Evolutionary conservation across 2,113 vertebrate species (phyloP), one percentile per base, ranked within the genome.

Genomic region (Puntigrus tetrazona): DNA sequence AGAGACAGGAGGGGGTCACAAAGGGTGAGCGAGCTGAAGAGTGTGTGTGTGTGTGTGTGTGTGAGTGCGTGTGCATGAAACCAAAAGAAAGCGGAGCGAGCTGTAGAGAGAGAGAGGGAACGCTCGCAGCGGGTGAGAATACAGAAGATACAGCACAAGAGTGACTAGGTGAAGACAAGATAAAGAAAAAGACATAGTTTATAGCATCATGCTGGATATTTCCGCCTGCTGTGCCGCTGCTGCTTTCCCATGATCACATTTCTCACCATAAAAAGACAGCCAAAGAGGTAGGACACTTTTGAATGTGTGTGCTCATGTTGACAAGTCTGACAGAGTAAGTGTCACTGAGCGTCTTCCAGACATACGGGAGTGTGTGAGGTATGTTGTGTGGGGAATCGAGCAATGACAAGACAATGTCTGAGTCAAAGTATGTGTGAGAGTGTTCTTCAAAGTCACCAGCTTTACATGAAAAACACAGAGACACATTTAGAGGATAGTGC

Each of bases 251-350:
- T 95, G 93, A 94, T 91, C 91, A 89, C 89, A 85, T 86, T 88
- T 84, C 89, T 90, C 88, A 91, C 90, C 89, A 89, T 88, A 52
- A 88, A 86, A 90, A 91, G 87, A 88, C 92, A 94, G 88, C 91
- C 87, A 83, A 88, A 86, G 85, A 94, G 94, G 94, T 95, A 94
- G 92, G 94, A 94, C 86, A 91, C 73, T 78, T 82, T 38, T 31
- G 82, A 57, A 83, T 85, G 79, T 55, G 36, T 72, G 50, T 87
- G 87, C 72, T 65, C 34, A 38, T 25, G 84, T 65, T 75, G 43
- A 75, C n/a, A 74, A 43, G 27, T 57, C 18, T 78, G 75, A 38
- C 34, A 57, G 47, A 55, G n/a, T 41, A 14, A 25, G 52, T 22
- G 11, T 36, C 38, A 59, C 1, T 13, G 22, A 38, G 50, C 13